These are phyloP conservation scores for Neomicropteryx cornuta DNA, from an alignment of 1,140 invertebrate species.

Conservation along the genomic window DNA sequence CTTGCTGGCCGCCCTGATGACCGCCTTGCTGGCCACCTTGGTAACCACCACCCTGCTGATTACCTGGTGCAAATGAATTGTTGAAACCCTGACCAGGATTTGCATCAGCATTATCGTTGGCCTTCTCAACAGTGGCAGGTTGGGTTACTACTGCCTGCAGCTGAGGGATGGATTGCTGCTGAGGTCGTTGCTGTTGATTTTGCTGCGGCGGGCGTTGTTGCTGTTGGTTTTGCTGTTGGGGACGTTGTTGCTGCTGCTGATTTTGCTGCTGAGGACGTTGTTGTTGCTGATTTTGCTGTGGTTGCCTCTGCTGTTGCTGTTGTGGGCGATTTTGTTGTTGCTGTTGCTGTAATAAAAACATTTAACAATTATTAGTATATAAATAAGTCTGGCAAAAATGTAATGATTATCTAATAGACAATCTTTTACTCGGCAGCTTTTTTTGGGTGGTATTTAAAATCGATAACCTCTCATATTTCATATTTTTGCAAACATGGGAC, in stretches of 20 bases:
- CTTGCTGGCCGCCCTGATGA: constrained; percentile 16
- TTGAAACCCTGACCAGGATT: constrained; percentile 8
- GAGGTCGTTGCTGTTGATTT: constrained; percentile 10
- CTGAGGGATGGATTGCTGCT: constrained; percentile 12
- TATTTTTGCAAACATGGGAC: too few relatives aligned
- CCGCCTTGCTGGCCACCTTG: constrained; percentile 21
- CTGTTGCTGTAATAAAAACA: neutral
- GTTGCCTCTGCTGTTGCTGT: constrained; percentile 7
- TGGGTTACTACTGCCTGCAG: constrained; percentile 11
- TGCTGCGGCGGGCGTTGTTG: constrained; percentile 13
- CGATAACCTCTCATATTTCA: too few relatives aligned
- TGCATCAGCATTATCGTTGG: constrained; percentile 16
- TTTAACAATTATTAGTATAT: too few relatives aligned
- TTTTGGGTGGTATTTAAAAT: too few relatives aligned
- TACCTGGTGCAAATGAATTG: constrained; percentile 11
- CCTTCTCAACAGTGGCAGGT: constrained; percentile 13
- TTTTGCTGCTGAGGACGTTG: neutral
- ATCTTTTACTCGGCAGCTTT: constrained; percentile 6
- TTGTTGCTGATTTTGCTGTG: constrained; percentile 13
- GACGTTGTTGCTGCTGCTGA: constrained; percentile 14
- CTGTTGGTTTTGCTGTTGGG: constrained; percentile 13
- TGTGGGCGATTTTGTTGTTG: constrained; percentile 1
- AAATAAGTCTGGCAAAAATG: too few relatives aligned
- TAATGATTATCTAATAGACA: neutral
- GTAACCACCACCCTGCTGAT: constrained; percentile 20